phyloP scores from a whole-genome alignment of 2,113 vertebrate genomes.

The Saccopteryx leptura region DNA sequence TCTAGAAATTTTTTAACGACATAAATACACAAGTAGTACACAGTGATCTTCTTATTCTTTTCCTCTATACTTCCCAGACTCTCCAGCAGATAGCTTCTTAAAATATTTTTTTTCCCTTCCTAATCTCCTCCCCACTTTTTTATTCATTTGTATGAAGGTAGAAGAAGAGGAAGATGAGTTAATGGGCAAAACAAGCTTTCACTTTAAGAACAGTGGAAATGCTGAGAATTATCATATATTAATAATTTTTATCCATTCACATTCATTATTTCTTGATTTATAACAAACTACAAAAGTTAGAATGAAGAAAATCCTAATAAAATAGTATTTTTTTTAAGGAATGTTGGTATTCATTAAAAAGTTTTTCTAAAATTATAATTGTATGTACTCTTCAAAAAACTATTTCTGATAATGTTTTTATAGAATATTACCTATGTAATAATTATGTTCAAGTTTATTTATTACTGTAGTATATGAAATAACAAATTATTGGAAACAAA shows the following conservation, averaged over 20 bases:
- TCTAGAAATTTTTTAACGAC: not conserved
- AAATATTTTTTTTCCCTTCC: not conserved
- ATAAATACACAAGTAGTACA: not conserved
- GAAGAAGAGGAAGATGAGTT: not conserved
- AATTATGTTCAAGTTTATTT: not conserved
- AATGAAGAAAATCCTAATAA: not conserved
- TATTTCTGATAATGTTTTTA: not conserved
- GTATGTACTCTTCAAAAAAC: not conserved
- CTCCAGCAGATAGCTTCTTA: not conserved
- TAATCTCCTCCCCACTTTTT: not conserved
- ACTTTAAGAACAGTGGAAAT: not conserved
- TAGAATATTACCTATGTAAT: not conserved
- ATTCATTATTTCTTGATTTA: not conserved
- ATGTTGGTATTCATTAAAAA: not conserved
- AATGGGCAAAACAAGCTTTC: not conserved
- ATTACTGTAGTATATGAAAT: not conserved
- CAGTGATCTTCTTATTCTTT: not conserved
- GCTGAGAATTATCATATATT: not conserved
- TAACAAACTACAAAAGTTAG: not conserved
- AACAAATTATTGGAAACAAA: not conserved
- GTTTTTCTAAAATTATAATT: not conserved
- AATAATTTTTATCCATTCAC: not conserved
- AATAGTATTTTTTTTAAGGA: not conserved
- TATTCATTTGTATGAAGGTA: not conserved
- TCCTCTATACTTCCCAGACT: not conserved